Evolutionary conservation across 1,140 invertebrate species (phyloP).

Genomic region (Eumeta japonica): DNA sequence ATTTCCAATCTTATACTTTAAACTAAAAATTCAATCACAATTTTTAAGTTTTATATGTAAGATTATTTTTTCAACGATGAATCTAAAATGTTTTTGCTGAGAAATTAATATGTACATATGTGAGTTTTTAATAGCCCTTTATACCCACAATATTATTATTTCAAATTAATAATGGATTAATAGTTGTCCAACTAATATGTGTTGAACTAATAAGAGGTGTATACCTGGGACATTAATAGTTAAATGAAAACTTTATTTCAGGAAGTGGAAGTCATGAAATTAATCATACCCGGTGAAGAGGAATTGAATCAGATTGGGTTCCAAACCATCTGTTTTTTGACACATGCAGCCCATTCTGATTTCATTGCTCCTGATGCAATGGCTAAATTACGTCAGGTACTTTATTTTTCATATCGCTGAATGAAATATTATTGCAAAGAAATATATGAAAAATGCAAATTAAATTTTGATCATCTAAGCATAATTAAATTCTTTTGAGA

Average conservation of each 20-base stretch:
- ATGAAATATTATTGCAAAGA: slow-evolving; percentile 6
- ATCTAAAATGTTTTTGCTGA: no score
- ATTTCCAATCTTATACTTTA: no score
- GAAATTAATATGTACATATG: no score
- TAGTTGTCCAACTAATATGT: no score
- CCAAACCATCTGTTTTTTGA: slow-evolving; percentile 90
- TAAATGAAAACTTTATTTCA: slow-evolving; percentile 40
- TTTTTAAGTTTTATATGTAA: no score
- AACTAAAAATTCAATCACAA: no score
- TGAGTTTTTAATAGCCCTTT: no score
- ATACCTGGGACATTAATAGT: not conserved
- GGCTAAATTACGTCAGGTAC: slow-evolving; percentile 90
- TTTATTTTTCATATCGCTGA: no score
- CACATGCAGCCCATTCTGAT: slow-evolving; percentile 84
- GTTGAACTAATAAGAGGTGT: not conserved
- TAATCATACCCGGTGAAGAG: slow-evolving; percentile 91
- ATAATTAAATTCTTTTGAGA: no score
- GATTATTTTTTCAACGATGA: no score
- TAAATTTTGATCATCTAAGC: slow-evolving; percentile 1
- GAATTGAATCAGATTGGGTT: slow-evolving; percentile 87
- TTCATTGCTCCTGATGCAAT: slow-evolving; percentile 95
- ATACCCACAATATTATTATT: no score
- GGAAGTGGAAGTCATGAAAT: slow-evolving; percentile 91
- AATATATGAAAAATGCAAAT: slow-evolving; percentile 3
- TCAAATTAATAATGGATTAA: no score